phyloP scores from a whole-genome alignment of 2,888 invertebrate species.

The Oxystoma pomonae region DNA sequence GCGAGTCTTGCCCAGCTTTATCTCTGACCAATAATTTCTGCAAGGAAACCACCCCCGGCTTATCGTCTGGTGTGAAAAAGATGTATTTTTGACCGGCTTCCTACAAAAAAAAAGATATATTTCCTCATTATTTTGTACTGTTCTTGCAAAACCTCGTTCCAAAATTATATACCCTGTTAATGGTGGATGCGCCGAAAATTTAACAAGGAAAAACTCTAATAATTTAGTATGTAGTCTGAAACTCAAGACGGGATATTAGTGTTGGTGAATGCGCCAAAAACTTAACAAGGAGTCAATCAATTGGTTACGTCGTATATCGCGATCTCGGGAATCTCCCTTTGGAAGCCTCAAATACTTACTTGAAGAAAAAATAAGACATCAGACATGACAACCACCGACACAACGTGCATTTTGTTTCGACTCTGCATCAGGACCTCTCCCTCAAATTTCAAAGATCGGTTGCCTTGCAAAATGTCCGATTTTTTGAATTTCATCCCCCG shows the following conservation, averaged over 20 bases:
- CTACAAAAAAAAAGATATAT: constrained; percentile 4
- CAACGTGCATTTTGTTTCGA: constrained; percentile 83
- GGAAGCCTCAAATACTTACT: too few species aligned
- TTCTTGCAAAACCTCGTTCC: too few species aligned
- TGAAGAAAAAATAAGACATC: constrained; percentile 87
- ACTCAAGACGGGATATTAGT: too few species aligned
- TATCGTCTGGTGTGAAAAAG: constrained; percentile 88
- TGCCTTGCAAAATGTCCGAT: constrained; percentile 81
- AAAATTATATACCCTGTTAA: too few species aligned
- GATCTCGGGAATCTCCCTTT: too few species aligned
- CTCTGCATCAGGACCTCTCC: constrained; percentile 90
- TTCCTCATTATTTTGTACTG: too few species aligned
- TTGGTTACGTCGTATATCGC: too few species aligned
- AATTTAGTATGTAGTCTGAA: too few species aligned
- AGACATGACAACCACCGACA: constrained; percentile 83
- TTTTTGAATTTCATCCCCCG: constrained; percentile 89
- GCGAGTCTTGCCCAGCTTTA: constrained; percentile 86
- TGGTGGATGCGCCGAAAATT: too few species aligned
- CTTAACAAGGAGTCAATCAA: too few species aligned
- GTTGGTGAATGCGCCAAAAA: too few species aligned
- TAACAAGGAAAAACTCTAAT: too few species aligned
- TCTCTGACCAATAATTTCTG: constrained; percentile 89
- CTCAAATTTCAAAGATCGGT: constrained; percentile 81
- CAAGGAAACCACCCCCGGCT: constrained; percentile 90
- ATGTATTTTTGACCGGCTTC: constrained; percentile 91